Evolutionary conservation across 2,113 vertebrate genomes (phyloP), one percentile per base, ranked within the genome.

Genomic region (Pelodiscus sinensis): DNA sequence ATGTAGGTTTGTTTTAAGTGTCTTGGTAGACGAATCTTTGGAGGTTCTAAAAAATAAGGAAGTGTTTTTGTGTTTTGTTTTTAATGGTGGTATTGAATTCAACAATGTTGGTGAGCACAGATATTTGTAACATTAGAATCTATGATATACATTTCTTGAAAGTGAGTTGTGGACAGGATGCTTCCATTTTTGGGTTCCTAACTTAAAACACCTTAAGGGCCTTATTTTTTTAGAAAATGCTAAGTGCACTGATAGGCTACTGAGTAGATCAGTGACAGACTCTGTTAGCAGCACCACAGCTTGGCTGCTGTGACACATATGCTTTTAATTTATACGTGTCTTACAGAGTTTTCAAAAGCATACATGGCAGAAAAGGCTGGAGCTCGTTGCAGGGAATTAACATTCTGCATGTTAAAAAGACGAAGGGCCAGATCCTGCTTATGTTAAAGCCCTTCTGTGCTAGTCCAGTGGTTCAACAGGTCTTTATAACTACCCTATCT

Each of bases 1-100:
- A 98, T 98, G 71, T 99, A 99, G 1, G 99, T 99, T 98, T 99
- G 99, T 96, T 99, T 99, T 97, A 99, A 97, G 93, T 99, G 99
- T 87, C 99, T 98, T 4, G 99, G 99, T 78, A 99, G 97, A 7
- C 99, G 99, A 95, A 99, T 99, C 98, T 99, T 99, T 15, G 99
- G 99, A 89, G 98, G 97, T 96, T 99, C 99, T 99, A 97, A 54
- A 60, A 77, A 71, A 15, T 35, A 35, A 60, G 88, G 73, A 31
- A 55, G 85, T 86, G 3, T 3, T 82, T 89, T 93, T 71, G 68
- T 7, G 24, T 60, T 35, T 71, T 35, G n/a, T 31, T 65, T 65
- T 65, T 65, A 31, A 31, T 29, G 29, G 29, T 65, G 14, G 14
- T 14, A 31, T 65, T 65, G 60, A 65, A 65, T 31, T 65, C 27